phyloP scores from a whole-genome alignment of 2,113 vertebrate genomes.

The Actenoides lindsayi region DNA sequence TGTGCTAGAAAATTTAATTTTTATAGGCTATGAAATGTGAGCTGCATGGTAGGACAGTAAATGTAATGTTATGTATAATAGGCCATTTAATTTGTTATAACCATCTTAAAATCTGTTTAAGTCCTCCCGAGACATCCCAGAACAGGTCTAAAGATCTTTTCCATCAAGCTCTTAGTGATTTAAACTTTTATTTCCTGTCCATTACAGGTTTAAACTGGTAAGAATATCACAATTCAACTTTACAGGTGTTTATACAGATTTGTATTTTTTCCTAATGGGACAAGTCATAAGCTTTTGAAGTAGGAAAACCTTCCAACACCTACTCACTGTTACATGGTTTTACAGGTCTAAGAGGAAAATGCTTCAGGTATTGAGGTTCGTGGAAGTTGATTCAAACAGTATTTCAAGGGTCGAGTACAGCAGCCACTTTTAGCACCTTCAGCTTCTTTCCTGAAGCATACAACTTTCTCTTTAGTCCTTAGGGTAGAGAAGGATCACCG shows the following conservation, averaged over 20 bases:
- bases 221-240: not conserved
- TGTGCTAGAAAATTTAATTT: constrained; percentile 49
- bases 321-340: not conserved
- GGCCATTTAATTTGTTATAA: constrained; percentile 57
- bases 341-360: not conserved
- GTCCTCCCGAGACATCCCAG: constrained; percentile 5
- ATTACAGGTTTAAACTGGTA: not conserved
- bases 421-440: not conserved
- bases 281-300: not conserved
- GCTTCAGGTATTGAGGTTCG: not conserved
- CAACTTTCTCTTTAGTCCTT: not conserved
- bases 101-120: constrained; percentile 43
- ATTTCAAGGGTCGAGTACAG: not conserved
- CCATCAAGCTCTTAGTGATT: not conserved
- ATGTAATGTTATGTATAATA: constrained; percentile 20
- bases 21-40: constrained; percentile 43
- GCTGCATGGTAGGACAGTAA: not conserved
- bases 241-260: not conserved
- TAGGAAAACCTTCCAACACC: not conserved
- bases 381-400: not conserved
- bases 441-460: not conserved
- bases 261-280: not conserved
- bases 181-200: not conserved
- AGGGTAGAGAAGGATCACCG: not conserved
- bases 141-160: constrained; percentile 21